Conservation (phyloP, 23 tunicate species). For the Botrylloides violaceus region DNA sequence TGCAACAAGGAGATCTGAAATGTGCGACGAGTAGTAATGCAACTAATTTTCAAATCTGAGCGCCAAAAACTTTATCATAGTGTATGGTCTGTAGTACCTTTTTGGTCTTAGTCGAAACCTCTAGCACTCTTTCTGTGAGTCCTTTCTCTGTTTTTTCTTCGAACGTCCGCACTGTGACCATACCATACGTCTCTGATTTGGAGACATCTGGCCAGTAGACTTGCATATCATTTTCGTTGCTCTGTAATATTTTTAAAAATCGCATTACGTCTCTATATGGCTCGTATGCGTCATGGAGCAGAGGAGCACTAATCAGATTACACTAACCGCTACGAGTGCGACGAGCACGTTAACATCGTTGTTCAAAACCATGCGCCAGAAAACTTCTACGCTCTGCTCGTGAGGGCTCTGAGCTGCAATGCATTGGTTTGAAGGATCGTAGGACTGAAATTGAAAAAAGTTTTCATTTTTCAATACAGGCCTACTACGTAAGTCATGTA, state of each 20-base stretch:
- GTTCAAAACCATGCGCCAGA: conserved; percentile 17
- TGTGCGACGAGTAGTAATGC: neutral
- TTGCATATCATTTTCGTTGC: neutral
- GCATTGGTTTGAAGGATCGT: conserved; percentile 3
- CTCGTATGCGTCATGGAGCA: too few species aligned
- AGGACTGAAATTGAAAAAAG: conserved; percentile 1
- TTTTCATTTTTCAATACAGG: neutral
- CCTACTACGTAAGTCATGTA: neutral
- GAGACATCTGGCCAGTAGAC: neutral
- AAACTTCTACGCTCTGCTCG: neutral
- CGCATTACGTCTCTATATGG: neutral
- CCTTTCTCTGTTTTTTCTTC: conserved; percentile 5
- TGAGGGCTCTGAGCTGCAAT: conserved; percentile 25
- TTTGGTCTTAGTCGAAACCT: conserved; percentile 14
- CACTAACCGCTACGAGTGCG: conserved; percentile 7
- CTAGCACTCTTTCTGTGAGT: conserved; percentile 19
- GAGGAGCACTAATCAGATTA: neutral
- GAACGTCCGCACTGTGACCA: conserved; percentile 19
- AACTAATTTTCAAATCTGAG: too few species aligned
- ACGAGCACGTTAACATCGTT: conserved; percentile 20
- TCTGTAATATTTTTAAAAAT: neutral
- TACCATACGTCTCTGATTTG: neutral
- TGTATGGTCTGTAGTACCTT: too few species aligned
- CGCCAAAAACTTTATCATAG: too few species aligned
- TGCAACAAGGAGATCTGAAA: neutral